Base-by-base conservation (phyloP, 1,140 invertebrate genomes). In the Habropoda laboriosa region DNA sequence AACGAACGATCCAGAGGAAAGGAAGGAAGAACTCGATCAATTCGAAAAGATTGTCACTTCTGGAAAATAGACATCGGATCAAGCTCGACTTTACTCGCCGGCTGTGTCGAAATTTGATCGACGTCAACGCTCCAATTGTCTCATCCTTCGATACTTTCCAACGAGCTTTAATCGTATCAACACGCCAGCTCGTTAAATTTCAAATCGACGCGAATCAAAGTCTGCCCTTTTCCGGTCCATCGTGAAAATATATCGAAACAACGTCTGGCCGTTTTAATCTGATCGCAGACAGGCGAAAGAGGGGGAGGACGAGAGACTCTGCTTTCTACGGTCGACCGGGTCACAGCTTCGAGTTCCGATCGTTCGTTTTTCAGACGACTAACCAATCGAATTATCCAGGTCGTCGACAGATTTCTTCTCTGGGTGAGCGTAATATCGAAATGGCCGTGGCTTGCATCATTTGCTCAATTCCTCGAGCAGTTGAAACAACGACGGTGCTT, bases 311-410 rank as follows among this genome's bases (percentile, higher is more conserved):
- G 21, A 16, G 5, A 12, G 24, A 21, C 8, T 5, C 8, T 5
- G 40, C 5, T n/a, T n/a, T 21, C n/a, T 3, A 35, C 30, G 64
- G 64, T 67, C 8, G 42, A 32, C 21, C 12, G 18, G 12, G 4
- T 47, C 21, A 13, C 6, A 55, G 24, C 24, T 55, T 12, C n/a
- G 21, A 49, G 8, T 47, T 0, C 10, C 42, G 64, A 67, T 35
- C 64, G 64, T 55, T 55, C 67, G 67, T 55, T 70, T 70, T 70
- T 57, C 67, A n/a, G 35, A 30, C 35, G 67, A 70, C 49, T 70
- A n/a, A 55, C 51, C 67, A 40, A 55, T 55, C 24, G 49, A 70
- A 55, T 40, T 40, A 55, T 70, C 24, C 67, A 40, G 32, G 38
- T 55, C 35, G 67, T 27, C 49, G 51, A 42, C 51, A 35, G 51